Evolutionary conservation across 1,140 invertebrate genomes (phyloP), one percentile per base, ranked within the genome.

Genomic region (Mycetomoellerius zeteki): DNA sequence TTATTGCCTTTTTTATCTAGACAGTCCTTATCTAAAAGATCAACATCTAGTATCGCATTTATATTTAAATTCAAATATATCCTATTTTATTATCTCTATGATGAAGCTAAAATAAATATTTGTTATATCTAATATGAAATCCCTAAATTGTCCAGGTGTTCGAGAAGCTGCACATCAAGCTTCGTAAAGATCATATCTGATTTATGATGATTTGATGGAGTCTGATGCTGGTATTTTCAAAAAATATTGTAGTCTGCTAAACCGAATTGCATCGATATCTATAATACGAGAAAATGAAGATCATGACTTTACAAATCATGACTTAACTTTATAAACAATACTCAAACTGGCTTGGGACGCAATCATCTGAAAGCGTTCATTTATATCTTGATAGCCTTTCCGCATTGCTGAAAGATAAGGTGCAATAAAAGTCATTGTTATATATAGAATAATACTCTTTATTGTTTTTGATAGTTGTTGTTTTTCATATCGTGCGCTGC

Each of bases 381-480:
- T 16, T 54, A 72, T 30, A 54, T 33, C 16, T 54, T 10, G 47
- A n/a, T 19, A 30, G 19, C 0, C 24, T 52, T 52, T 3, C 19
- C 24, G 43, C 8, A 30, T 72, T 54, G 27, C 30, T 73, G n/a
- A 19, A n/a, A 88, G 27, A 69, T n/a, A 14, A 84, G 82, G 77
- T 86, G 19, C 7, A 85, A 89, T 71, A 76, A 92, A 92, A 92
- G 89, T 86, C 90, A 88, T 88, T 92, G 71, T 94, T 94, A 93
- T 94, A 93, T 95, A 95, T 95, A 95, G 95, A 95, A 95, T 95
- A 95, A 95, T 95, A 95, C 94, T 95, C 95, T 95, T 95, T 95
- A 95, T 95, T 95, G 92, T 95, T 95, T 95, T 95, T 93, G 91
- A 94, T 94, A 94, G 93, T 94, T 94, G 88, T 94, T 81, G 86